Evolutionary conservation across 1,140 invertebrate species (phyloP).

Genomic region (Ips typographus): DNA sequence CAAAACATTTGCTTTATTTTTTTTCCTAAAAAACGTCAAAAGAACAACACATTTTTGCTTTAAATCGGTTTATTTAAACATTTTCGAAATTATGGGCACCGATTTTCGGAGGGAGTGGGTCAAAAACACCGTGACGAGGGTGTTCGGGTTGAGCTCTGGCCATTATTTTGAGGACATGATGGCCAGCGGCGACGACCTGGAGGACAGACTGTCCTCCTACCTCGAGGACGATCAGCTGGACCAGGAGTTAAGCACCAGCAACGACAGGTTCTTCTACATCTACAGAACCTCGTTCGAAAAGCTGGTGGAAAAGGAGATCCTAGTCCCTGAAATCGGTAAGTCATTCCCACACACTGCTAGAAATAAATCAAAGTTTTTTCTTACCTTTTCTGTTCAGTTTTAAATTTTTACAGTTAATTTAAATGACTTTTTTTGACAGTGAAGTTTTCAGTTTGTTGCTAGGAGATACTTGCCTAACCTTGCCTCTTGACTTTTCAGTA

Average conservation of each 20-base stretch:
- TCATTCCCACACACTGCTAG: neutral
- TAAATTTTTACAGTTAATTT: neutral
- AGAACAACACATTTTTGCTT: slow-evolving; percentile 4
- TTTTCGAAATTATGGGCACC: slow-evolving; percentile 29
- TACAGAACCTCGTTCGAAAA: slow-evolving; percentile 54
- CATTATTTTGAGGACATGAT: slow-evolving; percentile 54
- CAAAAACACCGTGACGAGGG: slow-evolving; percentile 49
- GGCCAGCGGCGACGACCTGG: slow-evolving; percentile 49
- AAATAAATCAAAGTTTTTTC: neutral
- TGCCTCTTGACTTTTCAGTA: slow-evolving; percentile 17
- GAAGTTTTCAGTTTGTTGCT: slow-evolving; percentile 1
- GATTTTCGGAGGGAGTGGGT: slow-evolving; percentile 55
- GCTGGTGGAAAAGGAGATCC: slow-evolving; percentile 53
- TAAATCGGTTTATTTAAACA: slow-evolving; percentile 14
- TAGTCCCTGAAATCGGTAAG: slow-evolving; percentile 53
- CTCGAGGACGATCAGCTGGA: slow-evolving; percentile 51
- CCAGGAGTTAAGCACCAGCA: slow-evolving; percentile 38
- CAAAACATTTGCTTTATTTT: slow-evolving; percentile 4
- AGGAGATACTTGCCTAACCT: no score
- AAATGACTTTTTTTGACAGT: neutral
- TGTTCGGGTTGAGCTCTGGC: slow-evolving; percentile 49
- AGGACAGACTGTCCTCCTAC: slow-evolving; percentile 50
- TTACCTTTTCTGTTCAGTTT: neutral
- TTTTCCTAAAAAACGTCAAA: neutral
- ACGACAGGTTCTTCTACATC: slow-evolving; percentile 51